These are phyloP conservation scores for Rhinophrynus dorsalis DNA, from an alignment of 2,797 vertebrate species.

Conservation along the genomic window DNA sequence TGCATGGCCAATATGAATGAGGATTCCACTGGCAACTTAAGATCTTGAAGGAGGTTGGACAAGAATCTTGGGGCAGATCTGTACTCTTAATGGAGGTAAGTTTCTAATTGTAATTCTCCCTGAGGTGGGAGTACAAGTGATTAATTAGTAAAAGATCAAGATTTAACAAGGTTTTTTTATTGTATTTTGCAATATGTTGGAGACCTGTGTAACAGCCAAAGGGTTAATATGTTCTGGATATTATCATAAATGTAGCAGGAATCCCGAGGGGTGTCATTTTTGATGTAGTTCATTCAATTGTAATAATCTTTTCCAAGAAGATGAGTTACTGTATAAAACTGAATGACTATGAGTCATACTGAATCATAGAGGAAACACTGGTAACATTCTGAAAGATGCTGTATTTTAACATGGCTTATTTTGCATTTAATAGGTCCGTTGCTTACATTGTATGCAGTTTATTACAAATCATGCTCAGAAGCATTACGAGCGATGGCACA, in stretches of 20 bases:
- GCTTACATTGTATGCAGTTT: not conserved
- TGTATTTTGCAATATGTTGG: too few relatives aligned
- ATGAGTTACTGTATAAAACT: not conserved
- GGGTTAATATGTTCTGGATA: constrained; percentile 22
- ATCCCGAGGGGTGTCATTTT: constrained; percentile 29
- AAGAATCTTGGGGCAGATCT: too few relatives aligned
- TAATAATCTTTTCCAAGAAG: constrained; percentile 22
- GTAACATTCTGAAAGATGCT: not conserved
- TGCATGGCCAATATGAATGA: too few relatives aligned
- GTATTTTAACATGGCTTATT: not conserved
- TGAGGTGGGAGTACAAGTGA: too few relatives aligned
- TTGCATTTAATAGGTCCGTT: not conserved
- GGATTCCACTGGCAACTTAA: too few relatives aligned
- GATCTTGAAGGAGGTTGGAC: too few relatives aligned
- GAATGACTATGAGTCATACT: constrained; percentile 14
- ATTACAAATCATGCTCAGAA: not conserved
- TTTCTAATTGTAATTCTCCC: too few relatives aligned
- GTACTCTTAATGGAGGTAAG: too few relatives aligned
- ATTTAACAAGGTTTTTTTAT: too few relatives aligned
- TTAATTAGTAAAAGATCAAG: too few relatives aligned
- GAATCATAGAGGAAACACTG: constrained; percentile 8
- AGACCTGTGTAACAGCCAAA: constrained; percentile 1
- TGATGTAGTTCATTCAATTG: constrained; percentile 23
- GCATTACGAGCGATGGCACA: too few relatives aligned
- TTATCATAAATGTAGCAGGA: constrained; percentile 27